A percentile compares a stretch with the other conserved stretches of the same genome.
Conservation (phyloP, 2,113 vertebrate genomes). For the Macroglossus sobrinus region DNA sequence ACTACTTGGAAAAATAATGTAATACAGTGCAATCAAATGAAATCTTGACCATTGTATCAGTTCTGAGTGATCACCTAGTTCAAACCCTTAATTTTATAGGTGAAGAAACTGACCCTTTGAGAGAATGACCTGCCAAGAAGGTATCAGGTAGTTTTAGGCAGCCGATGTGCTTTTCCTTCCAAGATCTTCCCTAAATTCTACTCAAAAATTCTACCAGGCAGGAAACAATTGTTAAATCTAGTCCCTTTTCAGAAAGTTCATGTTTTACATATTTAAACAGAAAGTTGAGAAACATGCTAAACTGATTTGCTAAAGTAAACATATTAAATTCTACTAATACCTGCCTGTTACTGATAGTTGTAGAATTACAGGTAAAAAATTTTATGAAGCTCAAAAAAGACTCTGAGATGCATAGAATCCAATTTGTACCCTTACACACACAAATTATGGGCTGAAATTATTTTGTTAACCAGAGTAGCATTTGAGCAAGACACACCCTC, state of each 20-base stretch:
- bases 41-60: background rate
- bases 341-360: background rate
- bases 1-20: background rate
- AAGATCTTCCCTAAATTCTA: conserved; percentile 24
- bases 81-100: background rate
- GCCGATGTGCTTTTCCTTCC: background rate
- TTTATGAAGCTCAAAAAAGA: background rate
- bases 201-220: background rate
- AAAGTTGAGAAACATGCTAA: conserved; percentile 42
- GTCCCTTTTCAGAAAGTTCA: conserved; percentile 20
- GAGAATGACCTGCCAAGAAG: background rate
- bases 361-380: background rate
- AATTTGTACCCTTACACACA: conserved; percentile 1
- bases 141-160: background rate
- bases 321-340: conserved; percentile 46
- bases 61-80: background rate
- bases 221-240: background rate
- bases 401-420: background rate
- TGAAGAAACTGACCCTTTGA: background rate
- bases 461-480: background rate
- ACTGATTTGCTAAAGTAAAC: conserved; percentile 12
- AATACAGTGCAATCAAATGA: background rate
- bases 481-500: background rate
- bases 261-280: conserved; percentile 23
- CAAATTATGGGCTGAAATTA: conserved; percentile 20